Base-by-base conservation (phyloP, 35 echinoderm and acorn worm species). In the Ophioderma brevispina region DNA sequence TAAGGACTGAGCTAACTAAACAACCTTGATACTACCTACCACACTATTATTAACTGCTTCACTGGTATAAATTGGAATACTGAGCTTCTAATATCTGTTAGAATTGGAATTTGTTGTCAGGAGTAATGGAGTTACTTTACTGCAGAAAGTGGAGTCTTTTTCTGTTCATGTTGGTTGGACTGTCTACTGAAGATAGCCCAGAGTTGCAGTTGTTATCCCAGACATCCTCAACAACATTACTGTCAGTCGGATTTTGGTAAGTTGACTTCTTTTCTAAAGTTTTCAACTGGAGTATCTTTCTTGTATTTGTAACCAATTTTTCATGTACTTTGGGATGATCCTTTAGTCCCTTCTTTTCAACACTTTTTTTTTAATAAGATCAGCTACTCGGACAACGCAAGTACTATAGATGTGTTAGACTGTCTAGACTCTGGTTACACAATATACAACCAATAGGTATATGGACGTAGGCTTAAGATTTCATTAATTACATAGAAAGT, bases 241-340 rank as follows among this genome's bases (percentile, higher is more conserved):
- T 95, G 93, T 77, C 40, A 95, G 39, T 91, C 89, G 76, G 88
- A 95, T 84, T 95, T 82, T 87, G 93, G 93, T 95, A 84, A 95
- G 93, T 91, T 78, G 5, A 46, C 5, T 46, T 46, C 17, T 17
- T 4, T n/a, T n/a, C n/a, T n/a, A n/a, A n/a, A n/a, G n/a, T n/a
- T n/a, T n/a, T n/a, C n/a, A n/a, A n/a, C n/a, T n/a, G n/a, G n/a
- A n/a, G 41, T 46, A 46, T 46, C 41, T 46, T 46, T 46, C 4
- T 46, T 8, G 4, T 46, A 46, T 46, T 46, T 8, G 41, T 46
- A n/a, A n/a, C n/a, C n/a, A n/a, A n/a, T n/a, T n/a, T n/a, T n/a
- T n/a, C n/a, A n/a, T n/a, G n/a, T n/a, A n/a, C n/a, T n/a, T n/a
- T n/a, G n/a, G n/a, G n/a, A n/a, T n/a, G n/a, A n/a, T n/a, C n/a